Percentiles rank a stretch among this genome's conserved stretches.
These are phyloP conservation scores for Lasioglossum villosulum DNA, from an alignment of 2,888 invertebrate species.

Conservation along the genomic window DNA sequence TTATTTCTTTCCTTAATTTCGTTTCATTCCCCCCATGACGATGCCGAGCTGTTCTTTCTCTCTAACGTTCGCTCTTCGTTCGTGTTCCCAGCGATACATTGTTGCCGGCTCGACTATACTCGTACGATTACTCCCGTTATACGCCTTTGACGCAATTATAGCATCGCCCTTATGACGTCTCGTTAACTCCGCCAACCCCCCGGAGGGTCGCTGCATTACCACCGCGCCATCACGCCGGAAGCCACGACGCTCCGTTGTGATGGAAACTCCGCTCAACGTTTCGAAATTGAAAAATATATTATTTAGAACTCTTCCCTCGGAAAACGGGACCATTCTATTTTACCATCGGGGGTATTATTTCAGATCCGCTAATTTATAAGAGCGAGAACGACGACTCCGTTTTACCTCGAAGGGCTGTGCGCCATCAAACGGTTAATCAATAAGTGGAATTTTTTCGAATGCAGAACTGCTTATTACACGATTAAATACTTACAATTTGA, in stretches of 20 bases:
- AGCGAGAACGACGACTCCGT: neutral
- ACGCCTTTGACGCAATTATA: slow-evolving; percentile 77
- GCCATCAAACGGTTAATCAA: no score
- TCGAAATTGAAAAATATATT: slow-evolving; percentile 52
- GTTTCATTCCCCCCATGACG: slow-evolving; percentile 62
- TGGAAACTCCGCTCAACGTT: slow-evolving; percentile 30
- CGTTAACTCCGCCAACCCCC: slow-evolving; percentile 72
- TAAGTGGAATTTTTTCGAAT: no score
- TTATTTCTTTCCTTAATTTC: slow-evolving; percentile 75
- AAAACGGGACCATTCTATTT: neutral
- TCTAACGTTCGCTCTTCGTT: slow-evolving; percentile 13
- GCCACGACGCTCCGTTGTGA: slow-evolving; percentile 46
- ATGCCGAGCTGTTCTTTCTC: neutral
- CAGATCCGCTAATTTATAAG: neutral
- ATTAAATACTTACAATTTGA: no score
- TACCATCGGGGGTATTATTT: neutral
- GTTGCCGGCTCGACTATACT: slow-evolving; percentile 51
- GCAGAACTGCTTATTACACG: no score
- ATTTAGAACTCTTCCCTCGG: slow-evolving; percentile 38
- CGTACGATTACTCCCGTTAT: slow-evolving; percentile 76
- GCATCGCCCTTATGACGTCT: slow-evolving; percentile 74
- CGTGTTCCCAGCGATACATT: slow-evolving; percentile 37
- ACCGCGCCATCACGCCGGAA: slow-evolving; percentile 56
- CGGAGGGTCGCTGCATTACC: slow-evolving; percentile 55
- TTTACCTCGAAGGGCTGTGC: neutral